phyloP scores from a whole-genome alignment of 2,797 vertebrate species.

The Tokudaia tokunoshimensis region DNA sequence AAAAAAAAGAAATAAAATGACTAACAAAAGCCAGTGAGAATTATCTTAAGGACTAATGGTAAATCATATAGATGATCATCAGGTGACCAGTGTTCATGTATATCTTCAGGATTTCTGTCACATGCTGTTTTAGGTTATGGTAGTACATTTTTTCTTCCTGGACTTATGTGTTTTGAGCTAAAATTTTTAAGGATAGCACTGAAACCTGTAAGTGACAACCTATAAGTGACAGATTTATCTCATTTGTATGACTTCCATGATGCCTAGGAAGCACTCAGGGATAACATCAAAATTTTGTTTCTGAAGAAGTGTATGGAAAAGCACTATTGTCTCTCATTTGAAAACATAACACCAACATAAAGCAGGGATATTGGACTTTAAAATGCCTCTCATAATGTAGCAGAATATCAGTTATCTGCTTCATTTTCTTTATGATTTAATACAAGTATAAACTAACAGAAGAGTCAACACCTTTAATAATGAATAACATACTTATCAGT shows the following conservation, averaged over 20 bases:
- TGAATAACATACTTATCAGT: not conserved
- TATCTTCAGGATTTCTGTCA: not conserved
- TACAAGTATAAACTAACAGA: not conserved
- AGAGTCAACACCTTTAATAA: not conserved
- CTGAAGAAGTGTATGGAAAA: not conserved
- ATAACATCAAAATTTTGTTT: not conserved
- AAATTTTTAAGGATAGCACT: not conserved
- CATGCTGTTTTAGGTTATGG: not conserved
- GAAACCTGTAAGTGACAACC: not conserved
- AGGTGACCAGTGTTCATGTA: not conserved
- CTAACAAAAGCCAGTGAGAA: not conserved
- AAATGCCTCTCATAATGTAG: not conserved
- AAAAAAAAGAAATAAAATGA: not conserved
- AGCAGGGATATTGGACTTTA: not conserved
- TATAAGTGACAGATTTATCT: not conserved
- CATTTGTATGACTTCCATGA: not conserved
- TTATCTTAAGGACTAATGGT: not conserved
- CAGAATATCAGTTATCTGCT: not conserved
- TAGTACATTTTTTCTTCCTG: not conserved
- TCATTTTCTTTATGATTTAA: not conserved
- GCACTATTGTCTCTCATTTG: not conserved
- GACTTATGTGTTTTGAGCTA: not conserved
- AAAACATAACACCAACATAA: conserved; percentile 2
- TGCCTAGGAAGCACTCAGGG: not conserved
- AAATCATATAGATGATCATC: not conserved